Evolutionary conservation across 2,888 invertebrate species (phyloP).

Genomic region (Galerucella calmariensis): DNA sequence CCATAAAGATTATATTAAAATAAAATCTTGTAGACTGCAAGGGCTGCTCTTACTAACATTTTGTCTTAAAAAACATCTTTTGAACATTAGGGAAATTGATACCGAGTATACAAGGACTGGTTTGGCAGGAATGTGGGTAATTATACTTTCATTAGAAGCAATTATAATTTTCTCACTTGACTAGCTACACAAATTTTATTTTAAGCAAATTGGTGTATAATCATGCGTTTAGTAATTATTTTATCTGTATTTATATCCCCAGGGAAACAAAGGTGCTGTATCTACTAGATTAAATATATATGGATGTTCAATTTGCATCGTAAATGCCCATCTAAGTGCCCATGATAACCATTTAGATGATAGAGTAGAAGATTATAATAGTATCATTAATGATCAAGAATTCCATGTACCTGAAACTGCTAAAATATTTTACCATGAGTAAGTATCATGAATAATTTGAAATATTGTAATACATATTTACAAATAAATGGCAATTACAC

Average conservation of each 20-base stretch:
- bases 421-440: slow-evolving; percentile 93
- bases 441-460: slow-evolving; percentile 58
- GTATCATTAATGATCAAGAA: slow-evolving; percentile 83
- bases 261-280: slow-evolving; percentile 97
- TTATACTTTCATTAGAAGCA: slow-evolving; percentile 51
- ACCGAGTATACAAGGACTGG: slow-evolving; percentile 91
- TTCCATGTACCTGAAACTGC: slow-evolving; percentile 82
- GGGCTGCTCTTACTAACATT: slow-evolving; percentile 85
- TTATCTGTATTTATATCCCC: slow-evolving; percentile 53
- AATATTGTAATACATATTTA: too few relatives aligned
- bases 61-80: slow-evolving; percentile 80
- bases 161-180: background rate
- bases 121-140: slow-evolving; percentile 91
- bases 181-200: background rate
- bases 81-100: slow-evolving; percentile 86
- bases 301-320: slow-evolving; percentile 88
- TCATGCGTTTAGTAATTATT: too few relatives aligned
- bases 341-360: slow-evolving; percentile 88
- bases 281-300: slow-evolving; percentile 88
- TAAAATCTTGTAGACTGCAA: slow-evolving; percentile 84
- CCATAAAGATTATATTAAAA: slow-evolving; percentile 78
- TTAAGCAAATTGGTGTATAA: too few relatives aligned
- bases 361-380: slow-evolving; percentile 87
- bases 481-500: too few relatives aligned
- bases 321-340: slow-evolving; percentile 91